phyloP scores from a whole-genome alignment of 2,888 invertebrate species.

The Euproctis similis region DNA sequence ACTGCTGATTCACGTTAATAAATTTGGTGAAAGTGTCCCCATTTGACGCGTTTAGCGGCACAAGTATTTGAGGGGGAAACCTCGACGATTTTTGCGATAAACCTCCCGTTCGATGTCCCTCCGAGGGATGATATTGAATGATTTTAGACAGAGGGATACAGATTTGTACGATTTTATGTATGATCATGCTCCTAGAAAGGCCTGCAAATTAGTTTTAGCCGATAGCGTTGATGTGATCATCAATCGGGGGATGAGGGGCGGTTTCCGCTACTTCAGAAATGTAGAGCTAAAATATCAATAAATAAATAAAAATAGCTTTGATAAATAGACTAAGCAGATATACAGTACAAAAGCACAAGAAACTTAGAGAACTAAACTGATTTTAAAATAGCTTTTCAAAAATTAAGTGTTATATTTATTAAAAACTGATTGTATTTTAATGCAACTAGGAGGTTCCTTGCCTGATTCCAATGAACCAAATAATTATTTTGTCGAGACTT shows the following conservation, averaged over 20 bases:
- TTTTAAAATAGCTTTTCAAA: too few species aligned
- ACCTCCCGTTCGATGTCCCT: constrained; percentile 17
- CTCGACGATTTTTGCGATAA: constrained; percentile 21
- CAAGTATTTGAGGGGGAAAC: constrained; percentile 25
- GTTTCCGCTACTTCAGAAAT: too few species aligned
- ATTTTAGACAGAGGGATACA: constrained; percentile 12
- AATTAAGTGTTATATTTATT: too few species aligned
- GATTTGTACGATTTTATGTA: constrained; percentile 17
- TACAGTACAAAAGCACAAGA: too few species aligned
- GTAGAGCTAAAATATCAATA: too few species aligned
- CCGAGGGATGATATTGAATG: constrained; percentile 20
- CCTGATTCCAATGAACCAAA: too few species aligned
- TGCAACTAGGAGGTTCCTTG: too few species aligned
- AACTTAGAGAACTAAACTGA: too few species aligned
- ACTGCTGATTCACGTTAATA: constrained; percentile 28
- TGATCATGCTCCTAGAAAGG: constrained; percentile 7
- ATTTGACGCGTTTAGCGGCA: constrained; percentile 25
- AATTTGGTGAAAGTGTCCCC: constrained; percentile 24
- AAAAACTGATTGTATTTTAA: too few species aligned
- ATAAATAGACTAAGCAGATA: too few species aligned
- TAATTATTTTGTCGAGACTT: too few species aligned
- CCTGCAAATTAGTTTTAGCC: constrained; percentile 4
- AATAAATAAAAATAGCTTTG: too few species aligned
- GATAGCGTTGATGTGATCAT: constrained; percentile 2
- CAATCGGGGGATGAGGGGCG: constrained; percentile 1